Base-by-base conservation (phyloP, 2,888 invertebrate genomes). In the Callyntrura sp. region DNA sequence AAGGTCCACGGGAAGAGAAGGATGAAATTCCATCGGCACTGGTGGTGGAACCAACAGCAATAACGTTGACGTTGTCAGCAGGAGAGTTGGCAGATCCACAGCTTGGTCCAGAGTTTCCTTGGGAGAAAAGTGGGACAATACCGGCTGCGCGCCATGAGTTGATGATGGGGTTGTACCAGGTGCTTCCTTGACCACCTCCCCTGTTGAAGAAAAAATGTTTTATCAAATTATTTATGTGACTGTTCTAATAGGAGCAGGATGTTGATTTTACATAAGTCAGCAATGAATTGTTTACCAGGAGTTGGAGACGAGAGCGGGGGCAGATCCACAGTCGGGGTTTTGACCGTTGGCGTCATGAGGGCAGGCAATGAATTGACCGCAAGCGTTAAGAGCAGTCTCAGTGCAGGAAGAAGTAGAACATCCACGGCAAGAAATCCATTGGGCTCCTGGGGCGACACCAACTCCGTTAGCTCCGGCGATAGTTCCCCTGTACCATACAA, bases 391-490 rank as follows among this genome's bases (percentile, higher is more conserved):
- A 12, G 62, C 78, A 20, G 65, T n/a, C 9, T 83, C 45, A 1
- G 65, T 4, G 23, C 90, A 90, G 20, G 85, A 90, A 17, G 82
- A 83, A 0, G 35, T 48, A 35, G 35, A 35, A 6, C 35, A 35
- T 6, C 35, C 35, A 35, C 35, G 35, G 55, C 84, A 76, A 12
- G 81, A 60, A 60, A 89, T 70, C 84, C 85, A 89, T 23, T 28
- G 28, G n/a, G 70, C 57, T 17, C 81, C 89, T 20, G 91, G 90
- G 6, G 87, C 89, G 0, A 91, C 91, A 1, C 84, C 90, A 20
- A 91, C 84, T 0, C 83, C 91, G 12, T 55, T 65, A 12, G n/a
- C 6, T 20, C 90, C 91, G n/a, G 79, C 91, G 0, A 89, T 70
- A 43, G 57, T 84, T 35, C 88, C 88, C 65, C 55, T 88, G 1